A percentile compares a stretch with the other conserved stretches of the same genome.
Evolutionary conservation across 2,888 invertebrate species (phyloP).

Genomic region (Thyatira batis): DNA sequence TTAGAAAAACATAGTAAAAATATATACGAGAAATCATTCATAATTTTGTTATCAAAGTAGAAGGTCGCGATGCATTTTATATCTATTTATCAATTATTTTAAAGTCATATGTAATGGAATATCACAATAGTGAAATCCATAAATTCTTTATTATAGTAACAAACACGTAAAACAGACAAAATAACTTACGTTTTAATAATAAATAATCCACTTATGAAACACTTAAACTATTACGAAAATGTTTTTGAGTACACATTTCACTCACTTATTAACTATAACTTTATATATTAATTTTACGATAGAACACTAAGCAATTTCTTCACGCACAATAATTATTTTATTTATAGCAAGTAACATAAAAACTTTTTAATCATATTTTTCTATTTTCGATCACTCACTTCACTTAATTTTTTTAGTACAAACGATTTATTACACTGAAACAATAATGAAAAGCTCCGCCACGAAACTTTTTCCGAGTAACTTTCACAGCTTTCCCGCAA

Average conservation of each 20-base stretch:
- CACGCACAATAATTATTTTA: background rate
- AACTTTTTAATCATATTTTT: background rate
- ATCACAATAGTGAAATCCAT: no score
- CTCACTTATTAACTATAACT: background rate
- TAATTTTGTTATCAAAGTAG: no score
- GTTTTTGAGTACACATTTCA: background rate
- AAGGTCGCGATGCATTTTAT: no score
- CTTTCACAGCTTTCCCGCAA: background rate
- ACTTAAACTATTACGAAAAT: background rate
- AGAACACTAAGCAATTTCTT: background rate
- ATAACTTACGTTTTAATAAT: background rate
- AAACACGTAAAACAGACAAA: no score
- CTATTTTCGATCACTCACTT: background rate
- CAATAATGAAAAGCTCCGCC: background rate
- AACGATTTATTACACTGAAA: background rate
- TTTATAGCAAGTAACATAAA: no score
- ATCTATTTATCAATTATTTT: no score
- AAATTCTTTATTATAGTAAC: no score
- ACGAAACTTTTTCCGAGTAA: background rate
- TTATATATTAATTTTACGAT: background rate
- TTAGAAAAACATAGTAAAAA: no score
- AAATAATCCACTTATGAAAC: background rate
- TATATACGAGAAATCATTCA: no score
- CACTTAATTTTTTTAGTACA: background rate
- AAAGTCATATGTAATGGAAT: no score